phyloP scores from a whole-genome alignment of 1,140 invertebrate genomes.

The Bradynema listronoti region DNA sequence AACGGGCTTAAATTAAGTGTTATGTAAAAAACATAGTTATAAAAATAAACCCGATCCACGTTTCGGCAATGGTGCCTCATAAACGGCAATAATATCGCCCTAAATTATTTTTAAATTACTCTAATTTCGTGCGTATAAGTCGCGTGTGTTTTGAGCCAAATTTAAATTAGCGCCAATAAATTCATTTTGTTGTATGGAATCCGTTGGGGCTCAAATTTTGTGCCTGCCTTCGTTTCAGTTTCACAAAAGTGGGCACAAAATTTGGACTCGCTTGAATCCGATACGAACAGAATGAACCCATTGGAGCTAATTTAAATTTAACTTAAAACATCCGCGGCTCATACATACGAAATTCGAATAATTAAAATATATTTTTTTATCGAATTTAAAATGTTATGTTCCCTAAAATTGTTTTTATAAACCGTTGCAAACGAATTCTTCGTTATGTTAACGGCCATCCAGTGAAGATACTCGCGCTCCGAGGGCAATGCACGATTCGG shows the following conservation, averaged over 20 bases:
- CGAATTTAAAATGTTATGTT: background rate
- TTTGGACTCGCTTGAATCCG: background rate
- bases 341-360: background rate
- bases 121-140: no score
- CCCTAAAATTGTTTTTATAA: background rate
- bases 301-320: background rate
- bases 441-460: slow-evolving; percentile 21
- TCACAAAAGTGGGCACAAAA: background rate
- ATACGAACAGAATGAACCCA: background rate
- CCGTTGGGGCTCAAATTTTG: background rate
- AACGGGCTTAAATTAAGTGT: background rate
- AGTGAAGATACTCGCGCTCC: slow-evolving; percentile 20
- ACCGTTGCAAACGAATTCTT: background rate
- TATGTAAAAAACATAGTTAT: background rate
- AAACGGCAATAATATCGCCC: slow-evolving; percentile 17
- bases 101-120: no score
- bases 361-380: background rate
- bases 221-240: background rate
- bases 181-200: background rate
- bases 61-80: slow-evolving; percentile 21
- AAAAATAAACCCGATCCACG: slow-evolving; percentile 16
- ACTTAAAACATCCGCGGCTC: background rate
- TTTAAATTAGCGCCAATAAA: background rate
- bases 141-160: slow-evolving; percentile 8
- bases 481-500: slow-evolving; percentile 21